A percentile compares a stretch with the other conserved stretches of the same genome.
These are phyloP conservation scores for Palaemon carinicauda DNA, from an alignment of 1,140 invertebrate genomes.

Conservation along the genomic window DNA sequence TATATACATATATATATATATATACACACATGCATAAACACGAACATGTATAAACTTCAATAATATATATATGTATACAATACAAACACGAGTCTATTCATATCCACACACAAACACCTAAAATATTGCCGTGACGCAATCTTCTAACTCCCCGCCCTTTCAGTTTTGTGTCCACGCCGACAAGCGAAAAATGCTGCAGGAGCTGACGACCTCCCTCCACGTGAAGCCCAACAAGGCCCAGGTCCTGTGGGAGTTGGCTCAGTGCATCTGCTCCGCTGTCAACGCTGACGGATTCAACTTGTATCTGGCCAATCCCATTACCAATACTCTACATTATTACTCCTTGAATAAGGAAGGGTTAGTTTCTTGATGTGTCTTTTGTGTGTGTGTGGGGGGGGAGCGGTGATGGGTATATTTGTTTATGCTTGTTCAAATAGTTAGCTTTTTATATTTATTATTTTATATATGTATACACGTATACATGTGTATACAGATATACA, in stretches of 20 bases:
- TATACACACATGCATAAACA: neutral
- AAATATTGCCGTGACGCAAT: too few relatives aligned
- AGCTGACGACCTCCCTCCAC: conserved; percentile 70
- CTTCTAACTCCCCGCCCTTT: conserved; percentile 6
- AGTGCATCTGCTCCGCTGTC: conserved; percentile 72
- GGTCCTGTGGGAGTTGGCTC: conserved; percentile 72
- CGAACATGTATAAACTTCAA: too few relatives aligned
- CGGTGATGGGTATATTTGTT: too few relatives aligned
- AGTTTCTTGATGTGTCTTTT: neutral
- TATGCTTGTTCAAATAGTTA: too few relatives aligned
- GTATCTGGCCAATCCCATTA: conserved; percentile 66
- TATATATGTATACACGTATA: neutral
- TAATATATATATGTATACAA: too few relatives aligned
- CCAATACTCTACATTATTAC: conserved; percentile 63
- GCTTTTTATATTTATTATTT: neutral
- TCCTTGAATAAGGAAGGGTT: conserved; percentile 61
- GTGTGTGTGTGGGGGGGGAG: neutral
- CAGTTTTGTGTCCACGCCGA: conserved; percentile 73
- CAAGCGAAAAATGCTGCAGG: conserved; percentile 72
- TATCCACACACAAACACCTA: too few relatives aligned
- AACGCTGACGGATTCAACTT: conserved; percentile 71
- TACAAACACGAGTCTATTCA: too few relatives aligned
- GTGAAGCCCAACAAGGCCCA: conserved; percentile 68
- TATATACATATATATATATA: conserved; percentile 9
- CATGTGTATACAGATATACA: neutral